A percentile compares a stretch with the other conserved stretches of the same genome.
Conservation (phyloP, 2,113 vertebrate species). For the Campylorhamphus procurvoides region DNA sequence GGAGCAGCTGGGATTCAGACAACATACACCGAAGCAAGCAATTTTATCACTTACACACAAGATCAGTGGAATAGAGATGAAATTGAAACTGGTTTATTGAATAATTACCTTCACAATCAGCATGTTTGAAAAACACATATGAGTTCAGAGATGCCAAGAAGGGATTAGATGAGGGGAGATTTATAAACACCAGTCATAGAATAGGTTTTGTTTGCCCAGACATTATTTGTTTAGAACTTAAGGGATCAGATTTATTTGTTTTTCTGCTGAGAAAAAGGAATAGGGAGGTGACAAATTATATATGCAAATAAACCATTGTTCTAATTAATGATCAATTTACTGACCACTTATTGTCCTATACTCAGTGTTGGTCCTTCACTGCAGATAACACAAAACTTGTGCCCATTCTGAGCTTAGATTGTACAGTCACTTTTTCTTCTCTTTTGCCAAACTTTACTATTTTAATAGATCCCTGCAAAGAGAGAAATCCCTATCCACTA, state of each 20-base stretch:
- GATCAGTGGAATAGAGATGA: background rate
- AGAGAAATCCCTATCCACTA: background rate
- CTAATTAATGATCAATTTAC: background rate
- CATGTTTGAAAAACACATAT: background rate
- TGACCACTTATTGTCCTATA: background rate
- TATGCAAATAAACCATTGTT: background rate
- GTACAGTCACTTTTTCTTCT: background rate
- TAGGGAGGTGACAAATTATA: background rate
- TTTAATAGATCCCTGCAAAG: background rate
- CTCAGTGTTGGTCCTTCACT: background rate
- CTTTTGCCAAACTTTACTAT: background rate
- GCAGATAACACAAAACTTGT: background rate
- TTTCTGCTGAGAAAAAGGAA: background rate
- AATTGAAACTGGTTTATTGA: background rate
- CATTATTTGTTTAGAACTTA: background rate
- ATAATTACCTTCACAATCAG: background rate
- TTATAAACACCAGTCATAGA: conserved; percentile 13
- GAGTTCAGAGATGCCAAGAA: background rate
- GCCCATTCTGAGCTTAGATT: background rate
- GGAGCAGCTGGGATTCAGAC: background rate
- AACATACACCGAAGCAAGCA: background rate
- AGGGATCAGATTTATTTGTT: background rate
- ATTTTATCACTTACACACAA: background rate
- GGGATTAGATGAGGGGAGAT: background rate
- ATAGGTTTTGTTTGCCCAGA: conserved; percentile 34